These are phyloP conservation scores for Eupithecia inturbata DNA, from an alignment of 2,888 invertebrate species.

Conservation along the genomic window DNA sequence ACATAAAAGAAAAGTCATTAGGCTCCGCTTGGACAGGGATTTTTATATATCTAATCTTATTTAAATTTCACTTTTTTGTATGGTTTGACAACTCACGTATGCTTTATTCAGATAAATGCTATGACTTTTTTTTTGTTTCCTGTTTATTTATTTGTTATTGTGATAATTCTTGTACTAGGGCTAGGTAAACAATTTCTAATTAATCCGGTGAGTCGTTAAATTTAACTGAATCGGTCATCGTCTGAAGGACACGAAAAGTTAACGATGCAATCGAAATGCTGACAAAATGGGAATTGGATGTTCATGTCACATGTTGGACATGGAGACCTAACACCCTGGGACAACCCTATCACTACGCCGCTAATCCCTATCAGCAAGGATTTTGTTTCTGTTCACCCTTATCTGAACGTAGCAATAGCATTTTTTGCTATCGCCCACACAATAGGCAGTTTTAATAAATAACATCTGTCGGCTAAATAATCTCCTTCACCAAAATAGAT, in stretches of 20 bases:
- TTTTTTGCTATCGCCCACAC: conserved; percentile 55
- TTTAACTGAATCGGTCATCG: not conserved
- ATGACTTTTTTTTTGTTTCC: not conserved
- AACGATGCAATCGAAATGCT: not conserved
- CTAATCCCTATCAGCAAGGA: conserved; percentile 76
- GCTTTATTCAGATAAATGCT: not conserved
- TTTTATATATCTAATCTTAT: not conserved
- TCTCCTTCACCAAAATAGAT: conserved; percentile 47
- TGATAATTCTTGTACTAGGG: not conserved
- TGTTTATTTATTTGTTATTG: not conserved
- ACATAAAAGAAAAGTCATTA: too few species aligned
- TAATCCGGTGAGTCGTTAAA: not conserved
- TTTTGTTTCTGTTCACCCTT: conserved; percentile 65
- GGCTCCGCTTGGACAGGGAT: not conserved
- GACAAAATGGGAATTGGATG: too few species aligned
- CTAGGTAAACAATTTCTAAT: not conserved
- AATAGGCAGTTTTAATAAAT: conserved; percentile 54
- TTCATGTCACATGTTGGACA: too few species aligned
- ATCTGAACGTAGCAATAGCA: conserved; percentile 46
- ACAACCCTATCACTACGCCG: conserved; percentile 56
- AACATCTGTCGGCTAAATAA: conserved; percentile 54
- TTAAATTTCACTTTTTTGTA: not conserved
- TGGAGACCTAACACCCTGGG: conserved; percentile 9
- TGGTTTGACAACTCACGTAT: not conserved
- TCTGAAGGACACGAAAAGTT: not conserved